These are phyloP conservation scores for Xanthia icteritia DNA, from an alignment of 2,888 invertebrate genomes.

Conservation along the genomic window DNA sequence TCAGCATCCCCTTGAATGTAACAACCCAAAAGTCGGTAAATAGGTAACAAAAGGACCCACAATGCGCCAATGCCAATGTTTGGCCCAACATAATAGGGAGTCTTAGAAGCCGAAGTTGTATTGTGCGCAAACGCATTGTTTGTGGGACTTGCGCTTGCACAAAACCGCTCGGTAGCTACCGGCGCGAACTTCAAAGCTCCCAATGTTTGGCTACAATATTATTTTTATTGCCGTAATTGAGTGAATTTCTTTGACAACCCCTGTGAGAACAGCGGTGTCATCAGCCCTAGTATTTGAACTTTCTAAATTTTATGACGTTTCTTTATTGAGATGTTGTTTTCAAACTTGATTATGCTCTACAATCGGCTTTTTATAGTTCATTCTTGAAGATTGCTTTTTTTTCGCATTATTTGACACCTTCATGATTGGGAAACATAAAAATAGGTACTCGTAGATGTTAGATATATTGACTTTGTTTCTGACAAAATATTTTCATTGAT, in stretches of 20 bases:
- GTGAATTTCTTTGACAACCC: slow-evolving; percentile 73
- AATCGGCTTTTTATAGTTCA: slow-evolving; percentile 53
- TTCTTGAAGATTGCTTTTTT: slow-evolving; percentile 22
- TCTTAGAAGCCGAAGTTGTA: slow-evolving; percentile 81
- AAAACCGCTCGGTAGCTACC: slow-evolving; percentile 88
- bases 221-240: slow-evolving; percentile 89
- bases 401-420: not conserved
- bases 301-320: slow-evolving; percentile 80
- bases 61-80: slow-evolving; percentile 89
- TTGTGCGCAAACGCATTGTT: slow-evolving; percentile 85
- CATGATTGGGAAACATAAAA: too few species aligned
- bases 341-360: slow-evolving; percentile 52
- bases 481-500: too few species aligned
- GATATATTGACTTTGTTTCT: too few species aligned
- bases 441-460: too few species aligned
- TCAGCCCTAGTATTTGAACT: slow-evolving; percentile 74
- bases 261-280: slow-evolving; percentile 77
- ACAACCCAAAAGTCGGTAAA: slow-evolving; percentile 90
- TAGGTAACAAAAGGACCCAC: slow-evolving; percentile 85
- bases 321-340: slow-evolving; percentile 55
- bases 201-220: slow-evolving; percentile 88
- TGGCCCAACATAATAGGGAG: slow-evolving; percentile 87
- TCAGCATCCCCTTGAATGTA: slow-evolving; percentile 80
- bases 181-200: slow-evolving; percentile 81
- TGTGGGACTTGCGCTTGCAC: slow-evolving; percentile 81